phyloP scores from a whole-genome alignment of 2,113 vertebrate genomes.

The Lota lota region DNA sequence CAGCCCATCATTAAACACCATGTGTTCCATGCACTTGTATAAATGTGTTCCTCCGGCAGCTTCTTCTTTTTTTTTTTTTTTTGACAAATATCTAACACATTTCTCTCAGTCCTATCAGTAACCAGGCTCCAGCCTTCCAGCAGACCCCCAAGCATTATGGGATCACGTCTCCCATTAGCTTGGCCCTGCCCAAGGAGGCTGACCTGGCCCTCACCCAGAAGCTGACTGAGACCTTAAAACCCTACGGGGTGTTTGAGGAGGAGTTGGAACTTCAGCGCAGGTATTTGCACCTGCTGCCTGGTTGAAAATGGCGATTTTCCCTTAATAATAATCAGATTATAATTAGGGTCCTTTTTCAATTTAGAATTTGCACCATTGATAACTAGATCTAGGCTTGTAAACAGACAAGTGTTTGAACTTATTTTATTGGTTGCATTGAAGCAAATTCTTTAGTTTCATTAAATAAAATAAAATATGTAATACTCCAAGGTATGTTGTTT shows the following conservation, averaged over 20 bases:
- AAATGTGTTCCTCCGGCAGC: background rate
- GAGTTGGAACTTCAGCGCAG: conserved; percentile 85
- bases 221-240: conserved; percentile 81
- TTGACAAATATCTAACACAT: background rate
- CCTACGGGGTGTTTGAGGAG: conserved; percentile 85
- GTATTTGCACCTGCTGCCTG: conserved; percentile 44
- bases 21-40: no score
- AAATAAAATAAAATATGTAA: no score
- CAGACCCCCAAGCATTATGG: conserved; percentile 83
- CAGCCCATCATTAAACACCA: no score
- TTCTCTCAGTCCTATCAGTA: conserved; percentile 78
- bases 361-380: no score
- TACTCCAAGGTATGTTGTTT: no score
- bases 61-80: background rate
- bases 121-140: conserved; percentile 77
- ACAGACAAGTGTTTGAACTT: no score
- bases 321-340: no score
- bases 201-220: conserved; percentile 83
- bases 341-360: no score
- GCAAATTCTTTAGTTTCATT: no score
- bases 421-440: no score
- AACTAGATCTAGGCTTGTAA: no score
- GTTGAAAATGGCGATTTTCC: no score
- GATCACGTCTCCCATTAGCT: conserved; percentile 87
- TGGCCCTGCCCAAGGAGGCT: conserved; percentile 82